phyloP scores from a whole-genome alignment of 2,888 invertebrate genomes.

The Eurois occulta region DNA sequence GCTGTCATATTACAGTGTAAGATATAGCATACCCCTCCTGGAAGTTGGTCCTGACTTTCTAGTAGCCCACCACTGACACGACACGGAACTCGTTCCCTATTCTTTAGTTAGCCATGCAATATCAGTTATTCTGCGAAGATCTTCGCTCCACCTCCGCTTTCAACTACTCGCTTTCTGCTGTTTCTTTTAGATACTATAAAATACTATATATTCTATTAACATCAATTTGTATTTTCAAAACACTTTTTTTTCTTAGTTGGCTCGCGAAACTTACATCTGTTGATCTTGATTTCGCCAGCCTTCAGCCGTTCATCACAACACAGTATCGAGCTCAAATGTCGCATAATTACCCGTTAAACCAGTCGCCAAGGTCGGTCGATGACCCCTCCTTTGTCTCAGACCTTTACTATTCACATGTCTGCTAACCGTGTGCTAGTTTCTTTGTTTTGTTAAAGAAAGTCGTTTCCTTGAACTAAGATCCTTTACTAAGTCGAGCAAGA shows the following conservation, averaged over 20 bases:
- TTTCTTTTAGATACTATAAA: too few species aligned
- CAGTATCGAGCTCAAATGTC: slow-evolving; percentile 36
- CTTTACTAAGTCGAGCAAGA: background rate
- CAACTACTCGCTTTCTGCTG: too few species aligned
- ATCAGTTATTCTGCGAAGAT: background rate
- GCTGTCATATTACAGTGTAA: background rate
- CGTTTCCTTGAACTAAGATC: slow-evolving; percentile 21
- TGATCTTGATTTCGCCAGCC: slow-evolving; percentile 42
- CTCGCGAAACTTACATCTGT: slow-evolving; percentile 7
- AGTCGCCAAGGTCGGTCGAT: slow-evolving; percentile 60
- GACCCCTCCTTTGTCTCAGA: slow-evolving; percentile 60
- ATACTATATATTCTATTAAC: too few species aligned
- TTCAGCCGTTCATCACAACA: slow-evolving; percentile 43
- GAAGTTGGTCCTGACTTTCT: background rate
- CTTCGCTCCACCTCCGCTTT: background rate
- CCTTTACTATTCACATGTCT: slow-evolving; percentile 47
- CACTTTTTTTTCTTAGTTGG: background rate
- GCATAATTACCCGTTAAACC: slow-evolving; percentile 47
- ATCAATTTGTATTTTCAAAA: background rate
- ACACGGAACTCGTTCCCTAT: background rate
- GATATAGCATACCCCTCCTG: background rate
- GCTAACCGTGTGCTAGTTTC: slow-evolving; percentile 36
- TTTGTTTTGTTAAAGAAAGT: slow-evolving; percentile 33
- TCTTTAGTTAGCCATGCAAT: background rate
- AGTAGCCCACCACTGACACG: background rate